These are phyloP conservation scores for Lonchura striata DNA, from an alignment of 2,113 vertebrate species.

Conservation along the genomic window DNA sequence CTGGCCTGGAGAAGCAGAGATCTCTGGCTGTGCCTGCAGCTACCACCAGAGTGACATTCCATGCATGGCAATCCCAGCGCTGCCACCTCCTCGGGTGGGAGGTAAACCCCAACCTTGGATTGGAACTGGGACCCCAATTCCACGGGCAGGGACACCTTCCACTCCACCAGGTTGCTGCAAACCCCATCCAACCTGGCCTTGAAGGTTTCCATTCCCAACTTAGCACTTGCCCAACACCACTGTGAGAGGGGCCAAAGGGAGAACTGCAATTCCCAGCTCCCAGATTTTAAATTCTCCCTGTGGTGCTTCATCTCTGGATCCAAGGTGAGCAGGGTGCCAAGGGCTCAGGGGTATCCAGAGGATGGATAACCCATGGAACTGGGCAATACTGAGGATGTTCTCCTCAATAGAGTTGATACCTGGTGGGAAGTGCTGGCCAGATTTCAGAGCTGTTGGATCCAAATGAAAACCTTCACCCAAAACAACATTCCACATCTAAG, in stretches of 20 bases:
- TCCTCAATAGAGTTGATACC: not conserved
- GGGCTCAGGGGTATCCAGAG: not conserved
- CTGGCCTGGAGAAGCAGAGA: not conserved
- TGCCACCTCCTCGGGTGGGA: not conserved
- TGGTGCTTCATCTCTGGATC: not conserved
- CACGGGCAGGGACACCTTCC: not conserved
- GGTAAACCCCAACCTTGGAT: not conserved
- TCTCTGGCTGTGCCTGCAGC: not conserved
- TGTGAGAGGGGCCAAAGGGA: not conserved
- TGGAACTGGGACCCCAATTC: not conserved
- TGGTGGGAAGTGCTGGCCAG: not conserved
- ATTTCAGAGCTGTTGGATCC: not conserved
- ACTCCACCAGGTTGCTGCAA: not conserved
- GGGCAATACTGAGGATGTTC: not conserved
- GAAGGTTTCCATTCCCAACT: not conserved
- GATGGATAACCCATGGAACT: not conserved
- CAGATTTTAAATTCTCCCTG: not conserved
- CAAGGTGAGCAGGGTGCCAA: not conserved
- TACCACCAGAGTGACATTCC: not conserved
- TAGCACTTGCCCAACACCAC: accelerated
- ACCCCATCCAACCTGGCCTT: no score
- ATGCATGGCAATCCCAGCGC: not conserved
- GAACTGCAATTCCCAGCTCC: not conserved
- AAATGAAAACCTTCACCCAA: not conserved
- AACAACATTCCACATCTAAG: not conserved